Evolutionary conservation across 2,113 vertebrate genomes (phyloP).

Genomic region (Mobula hypostoma): DNA sequence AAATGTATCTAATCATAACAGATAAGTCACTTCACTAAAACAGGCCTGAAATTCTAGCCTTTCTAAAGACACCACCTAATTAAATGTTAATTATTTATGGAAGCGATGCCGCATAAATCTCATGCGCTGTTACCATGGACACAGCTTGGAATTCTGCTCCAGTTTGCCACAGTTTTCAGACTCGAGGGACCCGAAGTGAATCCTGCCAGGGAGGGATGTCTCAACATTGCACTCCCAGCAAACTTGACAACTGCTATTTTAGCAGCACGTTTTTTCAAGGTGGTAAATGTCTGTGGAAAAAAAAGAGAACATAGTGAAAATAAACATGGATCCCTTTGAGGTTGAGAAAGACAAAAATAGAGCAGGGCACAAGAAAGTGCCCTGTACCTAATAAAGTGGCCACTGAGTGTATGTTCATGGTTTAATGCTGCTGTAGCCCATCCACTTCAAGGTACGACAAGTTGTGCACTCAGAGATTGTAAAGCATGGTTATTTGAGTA

Average conservation of each 20-base stretch:
- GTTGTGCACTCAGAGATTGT: too few relatives aligned
- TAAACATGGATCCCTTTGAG: too few relatives aligned
- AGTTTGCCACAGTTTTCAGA: not conserved
- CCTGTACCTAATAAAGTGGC: too few relatives aligned
- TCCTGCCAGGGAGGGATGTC: not conserved
- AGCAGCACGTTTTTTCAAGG: not conserved
- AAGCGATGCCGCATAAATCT: not conserved
- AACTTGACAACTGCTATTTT: not conserved
- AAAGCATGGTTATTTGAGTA: too few relatives aligned
- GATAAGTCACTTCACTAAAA: not conserved
- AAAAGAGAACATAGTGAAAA: too few relatives aligned
- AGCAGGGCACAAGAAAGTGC: too few relatives aligned
- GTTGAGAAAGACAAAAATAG: too few relatives aligned
- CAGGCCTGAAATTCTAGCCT: slow-evolving; percentile 8
- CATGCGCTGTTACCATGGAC: slow-evolving; percentile 19
- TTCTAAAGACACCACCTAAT: slow-evolving; percentile 34
- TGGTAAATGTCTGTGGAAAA: not conserved
- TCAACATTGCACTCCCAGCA: not conserved
- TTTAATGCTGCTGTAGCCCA: too few relatives aligned
- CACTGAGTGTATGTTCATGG: too few relatives aligned
- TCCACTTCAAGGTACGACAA: too few relatives aligned
- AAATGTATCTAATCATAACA: slow-evolving; percentile 33
- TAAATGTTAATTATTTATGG: slow-evolving; percentile 36
- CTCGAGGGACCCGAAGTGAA: not conserved
- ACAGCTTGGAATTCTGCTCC: not conserved